A percentile compares a stretch with the other conserved stretches of the same genome.
Evolutionary conservation across 64 coral and sea anemone species (phyloP).

Genomic region (Stichodactyla helianthus): DNA sequence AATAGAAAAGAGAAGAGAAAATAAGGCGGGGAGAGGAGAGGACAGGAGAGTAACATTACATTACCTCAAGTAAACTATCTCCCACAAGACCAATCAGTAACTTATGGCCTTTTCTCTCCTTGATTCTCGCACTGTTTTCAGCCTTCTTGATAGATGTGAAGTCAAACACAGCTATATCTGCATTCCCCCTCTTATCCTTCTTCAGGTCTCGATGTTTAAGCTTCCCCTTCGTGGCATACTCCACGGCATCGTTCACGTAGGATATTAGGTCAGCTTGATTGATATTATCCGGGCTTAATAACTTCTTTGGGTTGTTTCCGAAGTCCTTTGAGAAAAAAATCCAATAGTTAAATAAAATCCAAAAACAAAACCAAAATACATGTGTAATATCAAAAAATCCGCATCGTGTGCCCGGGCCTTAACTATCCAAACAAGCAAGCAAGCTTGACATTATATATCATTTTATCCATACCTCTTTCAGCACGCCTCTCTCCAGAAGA

Average conservation of each 20-base stretch:
- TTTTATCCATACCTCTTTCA: constrained; percentile 56
- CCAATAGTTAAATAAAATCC: background rate
- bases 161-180: constrained; percentile 90
- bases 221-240: constrained; percentile 78
- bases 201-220: constrained; percentile 66
- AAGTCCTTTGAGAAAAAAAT: constrained; percentile 52
- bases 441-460: too few relatives aligned
- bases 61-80: constrained; percentile 95
- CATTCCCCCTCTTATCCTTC: constrained; percentile 27
- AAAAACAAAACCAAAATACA: too few relatives aligned
- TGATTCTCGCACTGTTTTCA: constrained; percentile 78
- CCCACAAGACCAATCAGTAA: constrained; percentile 78
- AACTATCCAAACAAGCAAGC: too few relatives aligned
- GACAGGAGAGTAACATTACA: background rate
- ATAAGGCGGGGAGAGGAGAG: too few relatives aligned
- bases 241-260: constrained; percentile 74
- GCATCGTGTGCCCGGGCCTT: too few relatives aligned
- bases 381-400: too few relatives aligned
- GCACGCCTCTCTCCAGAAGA: constrained; percentile 64
- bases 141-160: constrained; percentile 99
- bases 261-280: constrained; percentile 41
- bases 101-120: constrained; percentile 81
- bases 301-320: constrained; percentile 46
- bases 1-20: too few relatives aligned
- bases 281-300: constrained; percentile 58